Evolutionary conservation across 2,113 vertebrate species (phyloP).

Genomic region (Thermophis baileyi): DNA sequence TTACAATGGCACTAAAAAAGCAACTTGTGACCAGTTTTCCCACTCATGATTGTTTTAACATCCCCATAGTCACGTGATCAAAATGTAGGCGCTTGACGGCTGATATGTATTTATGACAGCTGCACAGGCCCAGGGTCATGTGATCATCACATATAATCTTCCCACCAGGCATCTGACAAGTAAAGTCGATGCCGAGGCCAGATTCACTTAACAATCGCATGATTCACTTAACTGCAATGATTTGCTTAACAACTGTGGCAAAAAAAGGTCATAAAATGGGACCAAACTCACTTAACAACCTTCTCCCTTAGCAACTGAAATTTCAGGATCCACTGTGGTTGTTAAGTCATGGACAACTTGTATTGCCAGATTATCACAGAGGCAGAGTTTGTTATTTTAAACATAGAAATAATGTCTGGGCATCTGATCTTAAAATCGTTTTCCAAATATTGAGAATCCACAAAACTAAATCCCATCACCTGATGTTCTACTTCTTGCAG

Average conservation of each 20-base stretch:
- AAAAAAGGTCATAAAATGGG: background rate
- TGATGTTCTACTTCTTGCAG: constrained; percentile 98
- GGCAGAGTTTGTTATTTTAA: background rate
- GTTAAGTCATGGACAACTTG: background rate
- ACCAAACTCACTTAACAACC: background rate
- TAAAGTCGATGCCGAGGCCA: background rate
- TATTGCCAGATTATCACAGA: background rate
- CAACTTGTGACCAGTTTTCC: background rate
- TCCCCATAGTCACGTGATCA: background rate
- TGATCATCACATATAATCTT: background rate
- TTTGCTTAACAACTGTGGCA: background rate
- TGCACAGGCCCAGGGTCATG: background rate
- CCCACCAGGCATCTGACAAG: background rate
- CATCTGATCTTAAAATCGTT: background rate
- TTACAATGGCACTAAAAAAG: background rate
- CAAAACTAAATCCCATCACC: constrained; percentile 68
- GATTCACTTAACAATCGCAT: background rate
- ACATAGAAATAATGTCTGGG: background rate
- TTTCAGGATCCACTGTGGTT: background rate
- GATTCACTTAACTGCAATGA: background rate
- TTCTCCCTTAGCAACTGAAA: background rate
- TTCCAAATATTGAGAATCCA: background rate
- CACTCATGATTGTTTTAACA: background rate
- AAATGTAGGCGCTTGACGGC: background rate
- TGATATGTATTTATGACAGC: background rate